Evolutionary conservation across 1,140 invertebrate species (phyloP).

Genomic region (Amyelois transitella): DNA sequence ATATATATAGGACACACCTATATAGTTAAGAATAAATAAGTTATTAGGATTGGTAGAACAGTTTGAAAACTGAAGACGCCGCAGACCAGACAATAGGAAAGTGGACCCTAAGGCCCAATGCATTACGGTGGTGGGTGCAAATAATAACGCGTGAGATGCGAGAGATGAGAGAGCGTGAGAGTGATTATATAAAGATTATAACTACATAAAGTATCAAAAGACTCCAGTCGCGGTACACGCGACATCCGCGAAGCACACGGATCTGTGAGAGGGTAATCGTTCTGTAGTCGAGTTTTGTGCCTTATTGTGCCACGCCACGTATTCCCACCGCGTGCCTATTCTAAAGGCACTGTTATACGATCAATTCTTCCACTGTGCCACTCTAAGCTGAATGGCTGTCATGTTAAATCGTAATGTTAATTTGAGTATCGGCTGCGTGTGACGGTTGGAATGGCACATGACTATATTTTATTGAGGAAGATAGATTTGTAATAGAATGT

Average conservation of each 20-base stretch:
- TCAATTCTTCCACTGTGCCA: not conserved
- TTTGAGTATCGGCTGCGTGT: not conserved
- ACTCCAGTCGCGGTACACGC: not conserved
- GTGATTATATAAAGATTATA: no score
- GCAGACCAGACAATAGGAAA: no score
- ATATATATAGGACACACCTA: no score
- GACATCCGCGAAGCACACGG: slow-evolving; percentile 20
- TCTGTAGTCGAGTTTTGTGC: slow-evolving; percentile 48
- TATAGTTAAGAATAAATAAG: no score
- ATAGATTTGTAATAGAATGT: not conserved
- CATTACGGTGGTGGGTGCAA: no score
- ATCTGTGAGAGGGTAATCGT: slow-evolving; percentile 59
- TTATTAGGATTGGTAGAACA: no score
- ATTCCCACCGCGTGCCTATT: slow-evolving; percentile 49
- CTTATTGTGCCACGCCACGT: slow-evolving; percentile 40
- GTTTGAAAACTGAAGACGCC: no score
- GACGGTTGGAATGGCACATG: not conserved
- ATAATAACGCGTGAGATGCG: no score
- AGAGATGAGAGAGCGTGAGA: no score
- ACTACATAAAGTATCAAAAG: slow-evolving; percentile 22
- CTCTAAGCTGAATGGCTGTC: not conserved
- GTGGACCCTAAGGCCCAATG: no score
- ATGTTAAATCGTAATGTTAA: slow-evolving; percentile 4
- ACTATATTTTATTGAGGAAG: not conserved
- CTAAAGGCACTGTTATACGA: slow-evolving; percentile 32